Evolutionary conservation across 2,113 vertebrate species (phyloP), one percentile per base, ranked within the genome.

Genomic region (Plotosus lineatus): DNA sequence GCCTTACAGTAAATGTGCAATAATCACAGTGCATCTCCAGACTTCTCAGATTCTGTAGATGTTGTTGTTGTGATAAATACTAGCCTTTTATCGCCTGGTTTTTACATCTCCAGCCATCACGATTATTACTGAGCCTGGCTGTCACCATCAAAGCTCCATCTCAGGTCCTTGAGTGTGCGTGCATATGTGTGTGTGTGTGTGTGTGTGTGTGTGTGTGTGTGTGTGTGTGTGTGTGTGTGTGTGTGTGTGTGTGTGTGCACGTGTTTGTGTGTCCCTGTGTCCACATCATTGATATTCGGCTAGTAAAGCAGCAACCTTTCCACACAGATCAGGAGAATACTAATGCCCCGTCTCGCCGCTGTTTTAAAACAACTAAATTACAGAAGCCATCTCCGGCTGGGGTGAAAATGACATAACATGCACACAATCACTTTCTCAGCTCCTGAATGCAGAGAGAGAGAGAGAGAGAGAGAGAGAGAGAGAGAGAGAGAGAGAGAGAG

Each of bases 341-440:
- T 90, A 90, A 92, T 91, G 88, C 78, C 83, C 83, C 74, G 78
- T 56, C 87, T 86, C 87, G 82, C 85, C 86, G 87, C 89, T 90
- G 88, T 90, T 90, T 90, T 89, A 84, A 89, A 89, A 88, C 88
- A 85, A 86, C 87, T 81, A 90, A 90, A 91, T 92, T 89, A 84
- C 84, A 84, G 89, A 85, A 80, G 79, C 75, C 85, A 86, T 90
- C 90, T 87, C 83, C 83, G 86, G 73, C 80, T 74, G 56, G 77
- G 82, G 69, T 83, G 85, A 77, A 90, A 88, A 83, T 86, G 86
- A 85, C 87, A 89, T 89, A 86, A 87, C 84, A 69, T 76, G 69
- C 84, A 77, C 28, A 46, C 69, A 77, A 81, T 31, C 53, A 79
- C 83, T 86, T 87, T 86, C 88, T 86, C 81, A 78, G 84, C 82